A percentile compares a stretch with the other conserved stretches of the same genome.
phyloP scores from a whole-genome alignment of 2,797 vertebrate genomes.

The Petrocephalus sullivani region DNA sequence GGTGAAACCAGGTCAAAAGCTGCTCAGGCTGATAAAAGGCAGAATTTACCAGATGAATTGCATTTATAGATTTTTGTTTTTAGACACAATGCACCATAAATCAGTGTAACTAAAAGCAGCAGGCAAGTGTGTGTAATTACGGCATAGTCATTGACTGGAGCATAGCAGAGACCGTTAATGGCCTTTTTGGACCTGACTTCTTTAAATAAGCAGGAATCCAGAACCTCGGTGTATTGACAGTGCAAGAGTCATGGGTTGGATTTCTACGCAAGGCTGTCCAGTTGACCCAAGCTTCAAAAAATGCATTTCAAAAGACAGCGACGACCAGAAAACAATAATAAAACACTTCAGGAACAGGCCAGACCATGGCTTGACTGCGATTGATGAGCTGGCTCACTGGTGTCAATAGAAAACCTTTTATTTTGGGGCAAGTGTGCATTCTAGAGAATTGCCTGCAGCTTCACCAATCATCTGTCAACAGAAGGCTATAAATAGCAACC shows the following conservation, averaged over 20 bases:
- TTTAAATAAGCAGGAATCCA: neutral
- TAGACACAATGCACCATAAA: conserved; percentile 1
- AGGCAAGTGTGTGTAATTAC: neutral
- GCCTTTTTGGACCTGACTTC: neutral
- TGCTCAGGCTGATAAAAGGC: neutral
- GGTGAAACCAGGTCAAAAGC: neutral
- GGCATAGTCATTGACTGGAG: neutral
- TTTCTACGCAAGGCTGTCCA: neutral
- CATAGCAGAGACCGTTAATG: neutral
- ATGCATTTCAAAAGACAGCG: neutral
- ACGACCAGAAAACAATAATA: neutral
- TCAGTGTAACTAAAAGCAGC: neutral
- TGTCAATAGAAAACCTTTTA: neutral
- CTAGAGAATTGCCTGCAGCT: neutral
- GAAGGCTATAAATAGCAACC: conserved; percentile 4
- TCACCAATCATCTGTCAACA: conserved; percentile 12
- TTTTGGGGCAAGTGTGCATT: neutral
- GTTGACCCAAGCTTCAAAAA: neutral
- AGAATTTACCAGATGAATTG: neutral
- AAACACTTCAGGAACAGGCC: neutral
- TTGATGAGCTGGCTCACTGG: neutral
- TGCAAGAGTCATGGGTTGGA: neutral
- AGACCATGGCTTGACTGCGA: neutral
- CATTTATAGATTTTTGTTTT: neutral
- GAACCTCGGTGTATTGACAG: neutral